Evolutionary conservation across 2,888 invertebrate genomes (phyloP).

Genomic region (Entomobrya multifasciata): DNA sequence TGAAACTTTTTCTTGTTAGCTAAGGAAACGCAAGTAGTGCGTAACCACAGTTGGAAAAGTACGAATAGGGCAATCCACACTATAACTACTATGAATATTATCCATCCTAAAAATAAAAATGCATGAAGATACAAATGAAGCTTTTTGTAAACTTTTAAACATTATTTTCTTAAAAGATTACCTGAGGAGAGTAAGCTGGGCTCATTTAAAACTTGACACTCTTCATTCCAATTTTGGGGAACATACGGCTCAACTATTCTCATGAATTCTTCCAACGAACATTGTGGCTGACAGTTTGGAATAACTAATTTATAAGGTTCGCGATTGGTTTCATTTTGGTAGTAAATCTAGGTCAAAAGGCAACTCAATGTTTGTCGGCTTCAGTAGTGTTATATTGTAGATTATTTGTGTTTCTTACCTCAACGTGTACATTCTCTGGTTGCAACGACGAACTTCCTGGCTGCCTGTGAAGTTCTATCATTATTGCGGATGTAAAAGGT

Average conservation of each 20-base stretch:
- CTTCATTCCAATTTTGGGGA: constrained; percentile 86
- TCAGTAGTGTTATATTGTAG: no score
- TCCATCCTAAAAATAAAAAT: constrained; percentile 58
- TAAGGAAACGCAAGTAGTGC: background rate
- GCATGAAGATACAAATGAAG: no score
- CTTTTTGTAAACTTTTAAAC: background rate
- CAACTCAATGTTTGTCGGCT: no score
- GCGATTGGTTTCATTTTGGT: constrained; percentile 68
- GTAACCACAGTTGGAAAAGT: constrained; percentile 33
- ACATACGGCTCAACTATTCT: constrained; percentile 84
- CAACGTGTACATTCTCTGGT: no score
- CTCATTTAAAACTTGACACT: constrained; percentile 83
- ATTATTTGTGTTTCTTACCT: no score
- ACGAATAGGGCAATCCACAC: constrained; percentile 37
- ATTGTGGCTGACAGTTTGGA: constrained; percentile 85
- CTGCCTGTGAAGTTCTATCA: constrained; percentile 89
- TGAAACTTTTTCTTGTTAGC: background rate
- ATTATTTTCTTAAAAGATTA: no score
- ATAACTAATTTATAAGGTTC: constrained; percentile 85
- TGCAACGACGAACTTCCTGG: no score
- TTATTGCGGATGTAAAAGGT: constrained; percentile 75
- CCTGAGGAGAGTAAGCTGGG: background rate
- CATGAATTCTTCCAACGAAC: constrained; percentile 85
- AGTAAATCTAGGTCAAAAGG: constrained; percentile 66
- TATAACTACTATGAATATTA: constrained; percentile 1